Evolutionary conservation across 2,888 invertebrate genomes (phyloP), one percentile per base, ranked within the genome.

Genomic region (Emmelina monodactyla): DNA sequence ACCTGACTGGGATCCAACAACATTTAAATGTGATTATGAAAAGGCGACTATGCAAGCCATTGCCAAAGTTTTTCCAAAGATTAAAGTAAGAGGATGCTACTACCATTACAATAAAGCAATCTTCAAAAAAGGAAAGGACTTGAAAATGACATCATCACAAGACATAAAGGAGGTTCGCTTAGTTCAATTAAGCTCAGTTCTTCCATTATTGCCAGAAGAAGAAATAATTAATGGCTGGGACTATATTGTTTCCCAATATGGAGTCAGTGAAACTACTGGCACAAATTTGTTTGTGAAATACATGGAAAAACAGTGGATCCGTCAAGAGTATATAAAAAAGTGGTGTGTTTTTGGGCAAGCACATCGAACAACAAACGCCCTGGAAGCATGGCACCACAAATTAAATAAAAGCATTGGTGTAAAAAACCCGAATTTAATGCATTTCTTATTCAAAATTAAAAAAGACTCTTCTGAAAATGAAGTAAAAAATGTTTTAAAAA

Each of bases 91-190:
- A 34, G 34, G 35, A 29, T 36, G 37, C 31, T 39, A 35, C 32
- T 38, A 44, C 31, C 35, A 37, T 35, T 37, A 33, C 28, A 32
- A 35, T 19, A 35, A 39, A 36, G 38, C 34, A 30, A 31, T 40
- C 32, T 40, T 35, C 31, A 45, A 34, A 32, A 38, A 36, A 33
- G 38, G 36, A 29, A 31, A 32, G 28, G 19, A 32, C 11, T 16
- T 38, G 28, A 31, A 35, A 31, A 35, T 31, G 31, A 31, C 35
- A 28, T 31, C 31, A 35, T 31, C 35, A 31, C 31, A 35, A 35
- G 33, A 33, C 28, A 28, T 33, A 28, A 35, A 35, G 34, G 34
- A 35, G 34, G 34, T 35, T 29, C 34, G 34, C 29, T 30, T 35
- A 35, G 30, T 35, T 35, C 30, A 35, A 35, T 31, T 35, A 31